phyloP scores from a whole-genome alignment of 2,888 invertebrate genomes.

The Lasioglossum leucozonium region DNA sequence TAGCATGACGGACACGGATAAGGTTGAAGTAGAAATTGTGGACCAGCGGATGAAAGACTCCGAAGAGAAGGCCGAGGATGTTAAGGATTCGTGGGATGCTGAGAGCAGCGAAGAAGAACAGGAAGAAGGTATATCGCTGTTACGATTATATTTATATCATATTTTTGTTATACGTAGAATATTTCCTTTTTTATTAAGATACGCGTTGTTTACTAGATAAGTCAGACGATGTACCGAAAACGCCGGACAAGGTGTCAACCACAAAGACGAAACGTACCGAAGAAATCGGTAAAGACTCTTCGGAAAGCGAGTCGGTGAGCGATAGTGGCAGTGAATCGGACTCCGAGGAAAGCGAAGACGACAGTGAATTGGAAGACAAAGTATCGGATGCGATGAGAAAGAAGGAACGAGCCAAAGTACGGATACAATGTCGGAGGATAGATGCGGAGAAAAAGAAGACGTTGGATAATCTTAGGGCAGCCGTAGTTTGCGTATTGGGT shows the following conservation, averaged over 20 bases:
- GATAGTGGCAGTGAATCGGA: constrained; percentile 86
- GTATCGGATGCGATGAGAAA: constrained; percentile 91
- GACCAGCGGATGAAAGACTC: constrained; percentile 85
- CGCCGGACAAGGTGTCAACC: constrained; percentile 55
- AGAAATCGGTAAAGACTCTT: constrained; percentile 83
- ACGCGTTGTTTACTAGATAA: constrained; percentile 70
- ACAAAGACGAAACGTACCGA: constrained; percentile 54
- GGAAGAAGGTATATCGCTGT: constrained; percentile 76
- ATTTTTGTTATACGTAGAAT: not conserved
- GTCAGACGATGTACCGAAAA: constrained; percentile 77
- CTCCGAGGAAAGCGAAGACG: constrained; percentile 85
- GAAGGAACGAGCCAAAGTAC: constrained; percentile 89
- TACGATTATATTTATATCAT: not conserved
- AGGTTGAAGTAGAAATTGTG: constrained; percentile 85
- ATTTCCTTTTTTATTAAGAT: not conserved
- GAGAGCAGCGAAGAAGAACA: constrained; percentile 88
- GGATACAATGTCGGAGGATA: constrained; percentile 90
- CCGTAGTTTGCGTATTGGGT: constrained; percentile 99
- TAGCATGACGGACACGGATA: constrained; percentile 77
- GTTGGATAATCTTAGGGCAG: constrained; percentile 92
- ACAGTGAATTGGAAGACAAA: constrained; percentile 86
- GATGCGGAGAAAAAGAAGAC: constrained; percentile 89
- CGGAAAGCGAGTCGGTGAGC: constrained; percentile 83
- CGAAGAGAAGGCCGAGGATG: constrained; percentile 84
- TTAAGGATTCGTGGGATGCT: constrained; percentile 95